Conservation (phyloP, 2,113 vertebrate species). For the Lontra canadensis region DNA sequence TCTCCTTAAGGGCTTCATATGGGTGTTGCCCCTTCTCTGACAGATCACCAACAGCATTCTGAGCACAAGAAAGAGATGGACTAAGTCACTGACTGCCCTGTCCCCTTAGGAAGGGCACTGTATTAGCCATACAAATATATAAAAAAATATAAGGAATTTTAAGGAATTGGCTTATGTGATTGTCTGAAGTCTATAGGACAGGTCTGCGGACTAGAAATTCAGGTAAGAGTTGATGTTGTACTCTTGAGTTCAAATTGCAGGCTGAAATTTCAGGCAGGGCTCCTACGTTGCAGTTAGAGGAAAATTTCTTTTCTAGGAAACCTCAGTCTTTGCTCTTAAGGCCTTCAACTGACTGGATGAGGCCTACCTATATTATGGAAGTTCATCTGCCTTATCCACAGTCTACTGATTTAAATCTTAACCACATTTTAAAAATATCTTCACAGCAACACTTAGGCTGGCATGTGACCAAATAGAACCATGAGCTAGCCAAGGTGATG, state of each 20-base stretch:
- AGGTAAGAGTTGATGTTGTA: neutral
- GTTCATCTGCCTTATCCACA: neutral
- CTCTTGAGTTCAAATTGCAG: neutral
- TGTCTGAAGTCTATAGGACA: neutral
- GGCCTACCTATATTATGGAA: neutral
- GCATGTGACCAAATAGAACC: neutral
- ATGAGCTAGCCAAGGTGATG: neutral
- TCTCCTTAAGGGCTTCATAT: neutral
- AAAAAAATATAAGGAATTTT: neutral
- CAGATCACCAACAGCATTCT: neutral
- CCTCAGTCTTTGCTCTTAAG: neutral
- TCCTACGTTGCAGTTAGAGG: neutral
- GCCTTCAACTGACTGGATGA: neutral
- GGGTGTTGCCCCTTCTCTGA: neutral
- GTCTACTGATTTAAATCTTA: neutral
- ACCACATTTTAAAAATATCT: neutral
- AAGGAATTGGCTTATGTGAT: neutral
- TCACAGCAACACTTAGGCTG: neutral
- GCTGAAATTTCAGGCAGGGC: neutral
- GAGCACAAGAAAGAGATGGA: neutral
- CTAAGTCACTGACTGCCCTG: neutral
- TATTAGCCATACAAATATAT: neutral
- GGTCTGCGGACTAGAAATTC: neutral
- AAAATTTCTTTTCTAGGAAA: neutral
- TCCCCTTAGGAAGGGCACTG: neutral